Evolutionary conservation across 2,113 vertebrate species (phyloP).

Genomic region (Pavo muticus): DNA sequence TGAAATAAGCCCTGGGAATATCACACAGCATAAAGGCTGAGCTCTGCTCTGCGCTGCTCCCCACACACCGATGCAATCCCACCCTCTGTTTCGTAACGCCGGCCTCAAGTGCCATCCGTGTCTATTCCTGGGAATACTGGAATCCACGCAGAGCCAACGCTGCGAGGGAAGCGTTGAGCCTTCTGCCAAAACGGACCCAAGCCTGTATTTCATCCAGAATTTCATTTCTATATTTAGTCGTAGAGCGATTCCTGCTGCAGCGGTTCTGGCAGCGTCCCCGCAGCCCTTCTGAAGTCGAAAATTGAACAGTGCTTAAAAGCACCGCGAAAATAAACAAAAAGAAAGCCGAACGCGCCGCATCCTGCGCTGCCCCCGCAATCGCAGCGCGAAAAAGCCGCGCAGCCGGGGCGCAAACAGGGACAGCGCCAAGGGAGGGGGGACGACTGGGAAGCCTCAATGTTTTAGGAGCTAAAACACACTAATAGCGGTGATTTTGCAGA

Average conservation of each 20-base stretch:
- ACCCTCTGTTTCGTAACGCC: not conserved
- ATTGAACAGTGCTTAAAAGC: not conserved
- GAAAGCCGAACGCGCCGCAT: rapidly evolving
- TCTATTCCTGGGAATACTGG: conserved; percentile 52
- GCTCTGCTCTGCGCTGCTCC: not conserved
- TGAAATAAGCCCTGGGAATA: conserved; percentile 16
- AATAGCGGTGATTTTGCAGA: not conserved
- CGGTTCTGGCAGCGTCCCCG: conserved; percentile 35
- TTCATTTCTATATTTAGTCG: conserved; percentile 48
- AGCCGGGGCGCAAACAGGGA: not conserved
- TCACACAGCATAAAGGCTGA: not conserved
- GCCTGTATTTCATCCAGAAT: conserved; percentile 42
- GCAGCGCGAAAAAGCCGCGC: not conserved
- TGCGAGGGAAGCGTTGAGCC: conserved; percentile 5
- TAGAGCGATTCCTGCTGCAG: conserved; percentile 30
- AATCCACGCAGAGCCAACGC: conserved; percentile 3
- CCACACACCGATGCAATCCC: not conserved
- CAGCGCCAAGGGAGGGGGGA: not conserved
- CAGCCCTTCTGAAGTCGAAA: conserved; percentile 3
- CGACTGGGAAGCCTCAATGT: no score
- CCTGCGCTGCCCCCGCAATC: no score
- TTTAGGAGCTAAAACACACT: not conserved
- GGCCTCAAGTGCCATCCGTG: not conserved
- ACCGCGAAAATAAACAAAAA: not conserved
- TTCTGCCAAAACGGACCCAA: conserved; percentile 55